Conservation (phyloP, 2,888 invertebrate genomes). For the Caenorhabditis becei region DNA sequence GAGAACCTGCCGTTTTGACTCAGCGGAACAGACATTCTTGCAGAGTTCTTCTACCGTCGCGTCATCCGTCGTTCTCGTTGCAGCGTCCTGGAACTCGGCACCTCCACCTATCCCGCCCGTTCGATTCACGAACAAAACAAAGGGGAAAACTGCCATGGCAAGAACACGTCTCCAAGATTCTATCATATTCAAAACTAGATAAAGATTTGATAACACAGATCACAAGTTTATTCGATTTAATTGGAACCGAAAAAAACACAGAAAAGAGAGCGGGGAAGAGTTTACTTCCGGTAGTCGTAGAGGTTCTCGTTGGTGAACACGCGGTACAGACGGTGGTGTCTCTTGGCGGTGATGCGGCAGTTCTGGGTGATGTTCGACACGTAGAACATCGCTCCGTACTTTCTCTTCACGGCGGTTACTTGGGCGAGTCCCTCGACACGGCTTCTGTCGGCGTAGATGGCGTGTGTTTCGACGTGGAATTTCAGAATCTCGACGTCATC, state of each 20-base stretch:
- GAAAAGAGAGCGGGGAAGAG: neutral
- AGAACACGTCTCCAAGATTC: neutral
- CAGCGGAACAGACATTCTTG: neutral
- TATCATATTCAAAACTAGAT: slow-evolving; percentile 4
- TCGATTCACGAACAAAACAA: neutral
- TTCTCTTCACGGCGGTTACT: slow-evolving; percentile 35
- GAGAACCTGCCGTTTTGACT: neutral
- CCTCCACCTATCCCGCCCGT: neutral
- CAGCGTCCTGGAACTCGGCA: neutral
- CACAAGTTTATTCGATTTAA: slow-evolving; percentile 33
- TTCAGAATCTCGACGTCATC: slow-evolving; percentile 17
- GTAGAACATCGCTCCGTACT: slow-evolving; percentile 22
- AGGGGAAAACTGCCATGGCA: too few relatives aligned
- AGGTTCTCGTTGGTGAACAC: slow-evolving; percentile 54
- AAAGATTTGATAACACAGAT: neutral
- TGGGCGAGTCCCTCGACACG: slow-evolving; percentile 42
- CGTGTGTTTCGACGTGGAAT: slow-evolving; percentile 36
- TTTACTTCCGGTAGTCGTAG: slow-evolving; percentile 50
- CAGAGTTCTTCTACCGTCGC: slow-evolving; percentile 6
- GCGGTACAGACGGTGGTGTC: slow-evolving; percentile 52
- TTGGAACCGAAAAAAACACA: neutral
- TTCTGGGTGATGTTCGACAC: slow-evolving; percentile 29
- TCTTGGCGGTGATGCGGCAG: slow-evolving; percentile 42
- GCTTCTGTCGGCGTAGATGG: slow-evolving; percentile 27
- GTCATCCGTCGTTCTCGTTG: slow-evolving; percentile 9